Conservation (phyloP, 2,113 vertebrate species). For the Lophochroa leadbeateri region DNA sequence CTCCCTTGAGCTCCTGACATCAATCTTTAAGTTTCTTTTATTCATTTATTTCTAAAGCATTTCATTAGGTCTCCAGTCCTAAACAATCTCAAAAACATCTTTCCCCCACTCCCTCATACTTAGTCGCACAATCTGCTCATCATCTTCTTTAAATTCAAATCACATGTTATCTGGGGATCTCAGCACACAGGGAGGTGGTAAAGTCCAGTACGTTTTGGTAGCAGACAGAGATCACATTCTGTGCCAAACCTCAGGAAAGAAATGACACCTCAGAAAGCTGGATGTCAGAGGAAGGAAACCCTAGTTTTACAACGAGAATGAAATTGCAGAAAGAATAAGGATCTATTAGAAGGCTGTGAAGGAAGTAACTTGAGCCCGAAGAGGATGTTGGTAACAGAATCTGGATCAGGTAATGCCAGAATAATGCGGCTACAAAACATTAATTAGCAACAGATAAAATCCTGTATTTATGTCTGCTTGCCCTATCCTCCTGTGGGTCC, state of each 20-base stretch:
- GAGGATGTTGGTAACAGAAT: neutral
- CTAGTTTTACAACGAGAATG: neutral
- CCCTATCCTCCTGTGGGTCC: neutral
- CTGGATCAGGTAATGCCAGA: neutral
- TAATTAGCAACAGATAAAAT: neutral
- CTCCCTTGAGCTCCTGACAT: neutral
- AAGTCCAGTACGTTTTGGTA: neutral
- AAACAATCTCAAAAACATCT: neutral
- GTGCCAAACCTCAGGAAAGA: neutral
- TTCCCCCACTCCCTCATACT: neutral
- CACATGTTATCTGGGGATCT: neutral
- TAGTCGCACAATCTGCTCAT: neutral
- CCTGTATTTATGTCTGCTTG: neutral
- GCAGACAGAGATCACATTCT: neutral
- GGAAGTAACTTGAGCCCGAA: neutral
- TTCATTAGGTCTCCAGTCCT: neutral
- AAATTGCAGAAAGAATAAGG: neutral
- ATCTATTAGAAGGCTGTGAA: neutral
- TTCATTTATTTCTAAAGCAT: neutral
- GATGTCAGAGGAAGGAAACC: neutral
- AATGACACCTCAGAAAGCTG: neutral
- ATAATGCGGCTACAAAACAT: neutral
- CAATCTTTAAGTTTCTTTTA: neutral
- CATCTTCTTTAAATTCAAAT: neutral
- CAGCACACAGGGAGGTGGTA: neutral